Conservation (phyloP, 2,113 vertebrate genomes). For the Dicerorhinus sumatrensis region DNA sequence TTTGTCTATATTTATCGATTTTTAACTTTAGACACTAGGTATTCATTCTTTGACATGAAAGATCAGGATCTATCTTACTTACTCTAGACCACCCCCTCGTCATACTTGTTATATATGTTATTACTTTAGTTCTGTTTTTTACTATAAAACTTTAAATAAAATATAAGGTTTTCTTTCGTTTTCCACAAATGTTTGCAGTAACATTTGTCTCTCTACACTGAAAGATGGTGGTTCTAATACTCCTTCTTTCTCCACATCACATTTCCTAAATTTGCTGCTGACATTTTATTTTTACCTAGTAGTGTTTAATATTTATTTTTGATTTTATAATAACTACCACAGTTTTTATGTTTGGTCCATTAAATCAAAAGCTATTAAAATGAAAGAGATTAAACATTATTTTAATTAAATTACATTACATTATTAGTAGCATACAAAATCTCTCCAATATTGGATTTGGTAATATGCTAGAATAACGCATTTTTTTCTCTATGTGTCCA, state of each 20-base stretch:
- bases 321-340: background rate
- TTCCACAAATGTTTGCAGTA: background rate
- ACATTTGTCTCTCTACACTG: background rate
- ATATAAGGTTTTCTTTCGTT: background rate
- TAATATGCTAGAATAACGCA: background rate
- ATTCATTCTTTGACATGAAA: background rate
- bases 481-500: background rate
- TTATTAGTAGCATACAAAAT: background rate
- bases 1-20: background rate
- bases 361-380: background rate
- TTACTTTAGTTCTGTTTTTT: background rate
- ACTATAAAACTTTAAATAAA: background rate
- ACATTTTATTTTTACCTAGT: background rate
- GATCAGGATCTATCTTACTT: background rate
- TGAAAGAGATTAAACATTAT: background rate
- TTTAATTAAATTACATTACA: background rate
- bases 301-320: conserved; percentile 3
- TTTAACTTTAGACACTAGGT: background rate
- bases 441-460: background rate
- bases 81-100: background rate
- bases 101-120: background rate
- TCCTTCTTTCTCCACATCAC: background rate
- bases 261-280: background rate
- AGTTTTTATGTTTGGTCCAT: background rate
- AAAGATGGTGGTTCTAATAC: background rate